Base-by-base conservation (phyloP, 2,797 vertebrate species). In the Eulemur albifrons region DNA sequence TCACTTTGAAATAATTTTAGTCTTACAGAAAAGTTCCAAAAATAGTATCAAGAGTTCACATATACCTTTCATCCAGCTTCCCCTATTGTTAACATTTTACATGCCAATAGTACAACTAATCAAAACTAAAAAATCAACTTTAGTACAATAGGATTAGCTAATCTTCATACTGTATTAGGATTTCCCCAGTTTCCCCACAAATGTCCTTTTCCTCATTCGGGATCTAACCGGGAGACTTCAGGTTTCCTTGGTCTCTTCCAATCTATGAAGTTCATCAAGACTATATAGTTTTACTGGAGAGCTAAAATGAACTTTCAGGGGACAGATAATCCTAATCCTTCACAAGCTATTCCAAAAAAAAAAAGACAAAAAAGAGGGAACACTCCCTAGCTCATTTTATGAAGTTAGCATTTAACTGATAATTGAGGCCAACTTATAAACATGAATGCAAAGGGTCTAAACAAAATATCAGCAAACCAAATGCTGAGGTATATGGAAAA, bases 1-100 rank as follows among this genome's bases (percentile, higher is more conserved):
- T 72, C 70, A 70, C 67, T 88, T 83, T 77, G 59, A 87, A 89
- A 96, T 84, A 75, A 80, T 27, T 94, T 43, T 89, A 80, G 43
- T 59, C 8, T 67, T 79, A 21, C 21, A 79, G 21, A 84, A 90
- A 81, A 17, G 0, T 88, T 84, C 54, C 57, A 67, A 18, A 96
- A 93, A 73, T 79, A 80, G 27, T 92, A 72, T 30, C 35, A 59
- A 61, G 48, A 77, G 21, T 88, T 76, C 30, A 32, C 6, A 43
- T 67, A 27, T 5, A 69, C 32, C 17, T 61, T 85, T 81, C 14
- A 67, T 50, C 9, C 40, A 70, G 50, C 23, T 82, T 94, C 63
- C 20, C 12, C 20, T 79, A 25, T 48, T 61, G 38, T 50, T 88
- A 94, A 92, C 84, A 84, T 92, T 88, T 84, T 57, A 92, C 1